Base-by-base conservation (phyloP, 2,113 vertebrate genomes). In the Aptenodytes patagonicus region DNA sequence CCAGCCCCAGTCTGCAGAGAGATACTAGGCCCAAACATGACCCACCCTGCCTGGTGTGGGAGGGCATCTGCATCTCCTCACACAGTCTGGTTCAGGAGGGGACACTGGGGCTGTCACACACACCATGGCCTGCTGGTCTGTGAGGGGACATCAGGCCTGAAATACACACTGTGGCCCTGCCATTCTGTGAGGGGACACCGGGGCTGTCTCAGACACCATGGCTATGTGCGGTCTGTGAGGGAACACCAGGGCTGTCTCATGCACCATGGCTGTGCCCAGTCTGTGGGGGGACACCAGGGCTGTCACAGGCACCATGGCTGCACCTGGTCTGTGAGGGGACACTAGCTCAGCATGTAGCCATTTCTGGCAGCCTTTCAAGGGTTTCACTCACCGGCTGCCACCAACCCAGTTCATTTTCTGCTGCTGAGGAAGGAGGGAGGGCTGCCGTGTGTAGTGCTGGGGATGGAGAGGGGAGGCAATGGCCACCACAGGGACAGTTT, bases 341-440 rank as follows among this genome's bases (percentile, higher is more conserved):
- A 28, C 52, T 24, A 22, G 13, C 24, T 51, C n/a, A 54, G 25
- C 49, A 17, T 0, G 13, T n/a, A 54, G 75, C n/a, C 18, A 19
- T 60, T 83, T 77, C 75, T 90, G 18, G 18, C 1, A 8, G 24
- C 20, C 34, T 85, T 36, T 60, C 44, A 34, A 34, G 28, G 25
- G 61, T 36, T 73, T 84, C 32, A 97, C 98, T 98, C 96, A 99
- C 99, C 99, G 97, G 57, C 98, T 98, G 46, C 99, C 99, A 0
- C 99, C 99, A 0, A 99, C 98, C 99, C 99, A 99, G 51, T 99
- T 99, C 99, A 99, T 99, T 75, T 92, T 94, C 17, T 75, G 55
- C 68, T 1, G 12, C 57, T n/a, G 75, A 58, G 38, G 72, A 54
- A 32, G 34, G 25, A 31, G 44, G 24, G 2, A 11, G 4, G 19